Percentiles rank a stretch among this genome's conserved stretches.
phyloP scores from a whole-genome alignment of 2,888 invertebrate genomes.

The Noctua janthe region DNA sequence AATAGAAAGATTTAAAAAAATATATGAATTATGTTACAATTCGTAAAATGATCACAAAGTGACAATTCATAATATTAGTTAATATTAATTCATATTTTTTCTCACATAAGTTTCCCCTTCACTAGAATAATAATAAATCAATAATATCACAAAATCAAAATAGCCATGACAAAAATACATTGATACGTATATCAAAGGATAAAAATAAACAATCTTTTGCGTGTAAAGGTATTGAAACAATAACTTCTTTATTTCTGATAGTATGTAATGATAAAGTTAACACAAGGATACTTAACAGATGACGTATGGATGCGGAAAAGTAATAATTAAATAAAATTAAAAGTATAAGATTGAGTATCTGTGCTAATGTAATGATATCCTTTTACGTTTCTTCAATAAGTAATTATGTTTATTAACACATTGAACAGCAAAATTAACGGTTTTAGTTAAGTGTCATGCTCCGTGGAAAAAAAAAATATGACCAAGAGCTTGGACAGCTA shows the following conservation, averaged over 20 bases:
- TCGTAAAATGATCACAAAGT: no score
- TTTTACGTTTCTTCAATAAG: background rate
- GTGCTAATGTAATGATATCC: background rate
- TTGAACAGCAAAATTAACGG: background rate
- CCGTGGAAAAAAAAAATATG: no score
- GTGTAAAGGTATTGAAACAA: background rate
- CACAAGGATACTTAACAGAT: constrained; percentile 2
- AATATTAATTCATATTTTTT: no score
- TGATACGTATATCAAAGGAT: background rate
- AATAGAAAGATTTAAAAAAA: no score
- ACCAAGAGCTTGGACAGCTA: background rate
- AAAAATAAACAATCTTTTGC: constrained; percentile 12
- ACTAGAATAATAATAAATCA: background rate
- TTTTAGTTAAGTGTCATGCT: background rate
- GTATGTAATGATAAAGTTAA: background rate
- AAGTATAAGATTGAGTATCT: background rate
- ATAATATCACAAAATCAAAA: background rate
- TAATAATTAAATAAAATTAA: background rate
- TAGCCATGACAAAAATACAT: background rate
- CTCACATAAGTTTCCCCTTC: background rate
- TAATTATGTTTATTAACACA: background rate
- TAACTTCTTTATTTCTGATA: constrained; percentile 44
- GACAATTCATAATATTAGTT: no score
- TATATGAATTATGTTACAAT: no score
- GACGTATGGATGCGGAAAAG: constrained; percentile 7